Evolutionary conservation across 2,797 vertebrate species (phyloP), one percentile per base, ranked within the genome.

Genomic region (Staurois parvus): DNA sequence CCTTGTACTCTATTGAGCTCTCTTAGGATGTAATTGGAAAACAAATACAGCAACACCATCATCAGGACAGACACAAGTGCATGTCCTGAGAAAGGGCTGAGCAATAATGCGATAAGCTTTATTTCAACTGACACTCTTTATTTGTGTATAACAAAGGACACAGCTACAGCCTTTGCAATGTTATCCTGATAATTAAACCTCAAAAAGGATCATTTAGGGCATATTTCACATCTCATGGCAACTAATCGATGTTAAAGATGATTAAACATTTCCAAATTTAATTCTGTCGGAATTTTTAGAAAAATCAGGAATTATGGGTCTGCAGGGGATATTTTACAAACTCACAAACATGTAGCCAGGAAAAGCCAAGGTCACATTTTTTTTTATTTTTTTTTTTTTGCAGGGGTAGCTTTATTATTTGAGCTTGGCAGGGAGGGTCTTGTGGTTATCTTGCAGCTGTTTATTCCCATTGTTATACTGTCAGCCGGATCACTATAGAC

Each of bases 1-100:
- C 89, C 56, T 87, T 48, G 56, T 89, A 87, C 88, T 90, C 88
- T 89, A 89, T 91, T 88, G 90, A 92, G 88, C 90, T 93, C 89
- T 89, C 91, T 93, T 87, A 87, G 90, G 88, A 91, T 89, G 88
- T 92, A 94, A 93, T 91, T 92, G 91, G 91, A 90, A 92, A 92
- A 92, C 91, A 93, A 92, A 91, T 88, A 90, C 88, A 91, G 89
- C 86, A 89, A 88, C 87, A 91, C 86, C 88, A 88, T 93, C 89
- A 90, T 90, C 90, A 90, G 89, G 89, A 91, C 81, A 89, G 89
- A 91, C 83, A 86, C 66, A 76, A 89, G 89, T 87, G 89, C 89
- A 92, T 90, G 89, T 89, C 89, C 89, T 87, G 88, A 88, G 85
- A 90, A 87, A 29, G 26, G 85, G 85, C 74, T 90, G 64, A 69